Conservation (phyloP, 2,113 vertebrate genomes). For the Cardinalis cardinalis region DNA sequence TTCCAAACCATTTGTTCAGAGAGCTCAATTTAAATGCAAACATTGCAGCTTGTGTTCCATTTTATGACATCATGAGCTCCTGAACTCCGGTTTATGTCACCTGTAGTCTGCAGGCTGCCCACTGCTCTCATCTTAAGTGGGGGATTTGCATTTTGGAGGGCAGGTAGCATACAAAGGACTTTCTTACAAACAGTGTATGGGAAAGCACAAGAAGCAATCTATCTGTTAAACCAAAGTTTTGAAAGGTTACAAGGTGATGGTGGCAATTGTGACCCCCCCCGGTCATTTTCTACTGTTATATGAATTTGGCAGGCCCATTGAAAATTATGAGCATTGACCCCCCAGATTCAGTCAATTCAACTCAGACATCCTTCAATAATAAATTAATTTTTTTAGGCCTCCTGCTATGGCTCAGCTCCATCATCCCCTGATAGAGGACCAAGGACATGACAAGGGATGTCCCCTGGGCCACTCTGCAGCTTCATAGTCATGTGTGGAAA, state of each 20-base stretch:
- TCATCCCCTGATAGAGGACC: not conserved
- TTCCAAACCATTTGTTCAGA: slow-evolving; percentile 15
- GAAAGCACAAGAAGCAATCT: not conserved
- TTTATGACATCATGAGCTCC: not conserved
- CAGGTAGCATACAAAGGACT: not conserved
- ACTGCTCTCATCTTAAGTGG: not conserved
- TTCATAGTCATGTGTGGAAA: not conserved
- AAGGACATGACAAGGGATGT: not conserved
- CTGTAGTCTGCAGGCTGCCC: not conserved
- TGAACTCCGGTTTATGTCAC: not conserved
- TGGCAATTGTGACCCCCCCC: not conserved
- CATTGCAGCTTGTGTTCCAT: not conserved
- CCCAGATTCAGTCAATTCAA: not conserved
- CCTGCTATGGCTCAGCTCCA: not conserved
- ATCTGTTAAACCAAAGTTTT: not conserved
- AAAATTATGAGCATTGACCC: not conserved
- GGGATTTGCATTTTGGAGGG: slow-evolving; percentile 3
- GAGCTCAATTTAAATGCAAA: not conserved
- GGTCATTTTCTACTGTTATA: not conserved
- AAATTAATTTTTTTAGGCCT: not conserved
- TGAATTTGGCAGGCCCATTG: not conserved
- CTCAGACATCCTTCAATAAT: not conserved
- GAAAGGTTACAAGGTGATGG: not conserved
- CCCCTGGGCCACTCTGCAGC: not conserved
- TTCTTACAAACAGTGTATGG: not conserved